Evolutionary conservation across 2,113 vertebrate species (phyloP).

Genomic region (Actinemys pallida): DNA sequence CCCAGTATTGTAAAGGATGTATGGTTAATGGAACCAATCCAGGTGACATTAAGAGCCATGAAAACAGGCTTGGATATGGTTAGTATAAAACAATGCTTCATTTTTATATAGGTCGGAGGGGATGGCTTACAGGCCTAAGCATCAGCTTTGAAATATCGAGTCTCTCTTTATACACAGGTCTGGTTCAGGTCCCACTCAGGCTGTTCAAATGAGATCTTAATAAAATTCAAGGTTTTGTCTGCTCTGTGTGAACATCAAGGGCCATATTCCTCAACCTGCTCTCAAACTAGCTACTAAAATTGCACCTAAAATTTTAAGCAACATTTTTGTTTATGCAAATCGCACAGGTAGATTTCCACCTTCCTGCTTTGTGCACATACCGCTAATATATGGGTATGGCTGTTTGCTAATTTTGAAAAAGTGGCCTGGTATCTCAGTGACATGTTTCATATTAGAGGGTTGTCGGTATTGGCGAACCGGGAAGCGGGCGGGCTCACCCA

Average conservation of each 20-base stretch:
- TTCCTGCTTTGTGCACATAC: not conserved
- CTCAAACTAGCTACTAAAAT: not conserved
- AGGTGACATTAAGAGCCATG: conserved; percentile 53
- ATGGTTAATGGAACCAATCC: conserved; percentile 77
- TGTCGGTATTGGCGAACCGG: no score
- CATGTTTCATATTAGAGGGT: not conserved
- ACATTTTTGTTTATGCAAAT: not conserved
- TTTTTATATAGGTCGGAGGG: not conserved
- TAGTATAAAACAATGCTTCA: conserved; percentile 29
- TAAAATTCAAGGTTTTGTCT: not conserved
- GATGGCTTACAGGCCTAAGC: not conserved
- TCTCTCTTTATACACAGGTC: not conserved
- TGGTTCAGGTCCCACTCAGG: not conserved
- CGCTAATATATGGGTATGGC: not conserved
- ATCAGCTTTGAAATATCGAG: not conserved
- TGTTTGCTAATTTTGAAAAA: not conserved
- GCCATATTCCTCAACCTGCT: not conserved
- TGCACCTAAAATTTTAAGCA: not conserved
- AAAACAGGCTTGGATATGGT: conserved; percentile 82
- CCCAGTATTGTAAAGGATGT: conserved; percentile 76
- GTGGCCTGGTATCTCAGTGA: not conserved
- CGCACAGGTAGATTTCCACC: not conserved
- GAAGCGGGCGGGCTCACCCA: no score
- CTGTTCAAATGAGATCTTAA: not conserved
- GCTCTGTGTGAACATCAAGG: not conserved